A percentile compares a stretch with the other conserved stretches of the same genome.
Evolutionary conservation across 92 coral and sea anemone species (phyloP).

Genomic region (Chrysogorgia sp.): DNA sequence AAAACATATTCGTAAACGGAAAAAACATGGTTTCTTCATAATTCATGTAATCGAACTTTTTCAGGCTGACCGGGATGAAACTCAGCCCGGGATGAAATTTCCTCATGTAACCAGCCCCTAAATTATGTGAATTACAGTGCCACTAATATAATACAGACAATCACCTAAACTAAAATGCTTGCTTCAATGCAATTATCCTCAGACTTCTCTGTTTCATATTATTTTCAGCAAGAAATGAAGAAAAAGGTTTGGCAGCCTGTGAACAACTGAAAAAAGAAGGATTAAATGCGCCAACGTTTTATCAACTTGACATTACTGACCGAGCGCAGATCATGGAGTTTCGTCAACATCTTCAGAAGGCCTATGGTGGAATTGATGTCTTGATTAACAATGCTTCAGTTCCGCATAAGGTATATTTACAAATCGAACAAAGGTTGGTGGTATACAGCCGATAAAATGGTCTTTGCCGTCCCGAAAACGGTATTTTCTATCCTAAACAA

Average conservation of each 20-base stretch:
- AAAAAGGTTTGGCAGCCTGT: slow-evolving; percentile 46
- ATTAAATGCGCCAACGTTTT: slow-evolving; percentile 34
- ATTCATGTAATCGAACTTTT: too few species aligned
- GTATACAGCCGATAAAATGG: too few species aligned
- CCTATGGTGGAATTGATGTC: slow-evolving; percentile 44
- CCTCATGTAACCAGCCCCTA: too few species aligned
- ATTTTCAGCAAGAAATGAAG: slow-evolving; percentile 34
- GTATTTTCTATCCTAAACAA: too few species aligned
- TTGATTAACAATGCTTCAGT: slow-evolving; percentile 42
- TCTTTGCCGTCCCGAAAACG: too few species aligned
- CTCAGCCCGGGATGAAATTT: too few species aligned
- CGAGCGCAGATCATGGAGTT: slow-evolving; percentile 42
- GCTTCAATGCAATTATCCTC: neutral
- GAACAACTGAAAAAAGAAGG: slow-evolving; percentile 41
- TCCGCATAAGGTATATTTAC: slow-evolving; percentile 33
- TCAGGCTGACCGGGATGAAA: too few species aligned
- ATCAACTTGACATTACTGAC: slow-evolving; percentile 40
- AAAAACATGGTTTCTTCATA: too few species aligned
- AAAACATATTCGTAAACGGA: too few species aligned
- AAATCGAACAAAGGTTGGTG: neutral
- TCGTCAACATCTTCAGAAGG: slow-evolving; percentile 40
- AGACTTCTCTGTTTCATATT: neutral
- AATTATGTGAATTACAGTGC: too few species aligned
- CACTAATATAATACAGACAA: too few species aligned
- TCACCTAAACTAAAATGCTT: too few species aligned